phyloP scores from a whole-genome alignment of 2,888 invertebrate species.

The Lathronympha strigana region DNA sequence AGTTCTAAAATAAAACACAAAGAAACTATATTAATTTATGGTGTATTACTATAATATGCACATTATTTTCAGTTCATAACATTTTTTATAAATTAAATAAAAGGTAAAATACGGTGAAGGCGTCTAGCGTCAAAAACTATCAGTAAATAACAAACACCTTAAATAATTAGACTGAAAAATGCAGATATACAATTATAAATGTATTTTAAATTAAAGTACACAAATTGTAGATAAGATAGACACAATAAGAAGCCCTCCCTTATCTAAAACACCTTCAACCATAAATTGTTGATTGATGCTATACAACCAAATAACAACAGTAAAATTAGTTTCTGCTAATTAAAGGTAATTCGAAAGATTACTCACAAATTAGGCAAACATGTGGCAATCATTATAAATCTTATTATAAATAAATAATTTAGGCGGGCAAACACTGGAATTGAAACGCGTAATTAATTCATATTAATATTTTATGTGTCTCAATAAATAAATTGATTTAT shows the following conservation, averaged over 20 bases:
- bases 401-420: conserved; percentile 40
- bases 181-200: conserved; percentile 23
- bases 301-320: conserved; percentile 27
- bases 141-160: conserved; percentile 28
- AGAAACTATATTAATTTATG: conserved; percentile 20
- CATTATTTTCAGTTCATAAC: conserved; percentile 24
- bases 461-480: too few species aligned
- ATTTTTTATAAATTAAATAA: conserved; percentile 28
- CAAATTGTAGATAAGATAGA: conserved; percentile 19
- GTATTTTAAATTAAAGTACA: conserved; percentile 30
- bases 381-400: conserved; percentile 28
- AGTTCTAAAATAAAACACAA: too few species aligned
- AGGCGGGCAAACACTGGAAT: conserved; percentile 56
- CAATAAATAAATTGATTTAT: conserved; percentile 43
- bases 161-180: conserved; percentile 33
- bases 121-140: conserved; percentile 26
- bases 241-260: conserved; percentile 19
- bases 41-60: conserved; percentile 30
- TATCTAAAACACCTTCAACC: conserved; percentile 14
- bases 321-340: conserved; percentile 8
- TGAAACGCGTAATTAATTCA: conserved; percentile 45
- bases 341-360: conserved; percentile 3
- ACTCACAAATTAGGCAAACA: conserved; percentile 30
- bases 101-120: conserved; percentile 30
- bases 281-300: conserved; percentile 1